phyloP scores from a whole-genome alignment of 64 coral and sea anemone species.

The Trachythela sp. region DNA sequence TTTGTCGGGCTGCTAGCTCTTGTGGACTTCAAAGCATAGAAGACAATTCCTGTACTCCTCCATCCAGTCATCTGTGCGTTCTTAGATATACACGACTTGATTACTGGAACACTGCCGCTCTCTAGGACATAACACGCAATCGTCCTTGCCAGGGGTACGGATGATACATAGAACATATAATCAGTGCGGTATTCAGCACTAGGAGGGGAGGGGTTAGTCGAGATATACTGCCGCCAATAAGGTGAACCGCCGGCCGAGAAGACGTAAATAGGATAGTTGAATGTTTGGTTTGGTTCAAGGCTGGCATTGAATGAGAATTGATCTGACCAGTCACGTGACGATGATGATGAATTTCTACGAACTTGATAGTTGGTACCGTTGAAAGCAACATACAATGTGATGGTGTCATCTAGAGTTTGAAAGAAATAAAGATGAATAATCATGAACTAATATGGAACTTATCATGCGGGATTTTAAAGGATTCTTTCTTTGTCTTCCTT shows the following conservation, averaged over 20 bases:
- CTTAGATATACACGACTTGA: not conserved
- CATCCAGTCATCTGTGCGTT: not conserved
- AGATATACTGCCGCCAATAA: constrained; percentile 87
- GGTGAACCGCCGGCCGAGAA: constrained; percentile 83
- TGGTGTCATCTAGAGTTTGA: constrained; percentile 37
- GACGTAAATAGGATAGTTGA: constrained; percentile 78
- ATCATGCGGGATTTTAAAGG: not conserved
- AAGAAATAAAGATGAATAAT: constrained; percentile 4
- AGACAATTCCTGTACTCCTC: not conserved
- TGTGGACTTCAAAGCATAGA: not conserved
- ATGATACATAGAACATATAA: constrained; percentile 80
- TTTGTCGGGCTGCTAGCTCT: not conserved
- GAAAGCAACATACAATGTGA: constrained; percentile 63
- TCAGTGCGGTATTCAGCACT: constrained; percentile 84
- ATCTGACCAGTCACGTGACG: constrained; percentile 77
- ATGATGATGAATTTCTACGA: constrained; percentile 61
- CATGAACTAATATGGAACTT: not conserved
- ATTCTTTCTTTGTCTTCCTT: too few species aligned
- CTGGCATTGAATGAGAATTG: constrained; percentile 61
- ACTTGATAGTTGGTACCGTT: constrained; percentile 70
- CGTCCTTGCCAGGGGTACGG: constrained; percentile 49
- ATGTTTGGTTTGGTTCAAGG: constrained; percentile 48
- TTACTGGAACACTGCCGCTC: not conserved
- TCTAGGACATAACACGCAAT: not conserved
- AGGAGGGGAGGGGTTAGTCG: constrained; percentile 53